These are phyloP conservation scores for Cantharis rufa DNA, from an alignment of 2,888 invertebrate species.

Conservation along the genomic window DNA sequence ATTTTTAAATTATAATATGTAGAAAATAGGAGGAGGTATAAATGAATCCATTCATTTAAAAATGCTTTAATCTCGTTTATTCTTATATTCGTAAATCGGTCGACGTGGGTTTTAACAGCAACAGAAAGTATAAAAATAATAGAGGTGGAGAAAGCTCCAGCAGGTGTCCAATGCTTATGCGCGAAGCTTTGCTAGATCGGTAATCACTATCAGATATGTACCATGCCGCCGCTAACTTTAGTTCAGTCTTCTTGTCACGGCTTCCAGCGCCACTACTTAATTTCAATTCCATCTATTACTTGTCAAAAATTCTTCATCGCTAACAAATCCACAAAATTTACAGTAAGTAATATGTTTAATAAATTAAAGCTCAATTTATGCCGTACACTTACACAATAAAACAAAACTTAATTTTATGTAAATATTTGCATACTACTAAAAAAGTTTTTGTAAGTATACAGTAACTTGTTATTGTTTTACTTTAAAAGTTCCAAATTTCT, in stretches of 20 bases:
- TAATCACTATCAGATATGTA: slow-evolving; percentile 53
- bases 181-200: slow-evolving; percentile 52
- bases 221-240: slow-evolving; percentile 48
- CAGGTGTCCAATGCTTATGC: slow-evolving; percentile 53
- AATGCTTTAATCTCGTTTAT: not conserved
- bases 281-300: slow-evolving; percentile 14
- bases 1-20: not conserved
- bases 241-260: slow-evolving; percentile 43
- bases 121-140: slow-evolving; percentile 18
- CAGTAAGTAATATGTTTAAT: slow-evolving; percentile 14
- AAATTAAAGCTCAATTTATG: not conserved
- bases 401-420: not conserved
- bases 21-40: not conserved
- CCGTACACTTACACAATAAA: not conserved
- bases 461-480: not conserved
- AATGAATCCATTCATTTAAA: slow-evolving; percentile 13
- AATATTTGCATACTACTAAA: not conserved
- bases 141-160: slow-evolving; percentile 36
- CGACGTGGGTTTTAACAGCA: slow-evolving; percentile 13
- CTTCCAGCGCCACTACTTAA: slow-evolving; percentile 18
- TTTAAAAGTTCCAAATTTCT: not conserved
- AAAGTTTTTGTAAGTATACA: not conserved
- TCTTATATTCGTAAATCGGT: slow-evolving; percentile 9
- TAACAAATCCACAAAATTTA: not conserved
- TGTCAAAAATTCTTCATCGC: slow-evolving; percentile 13